Conservation (phyloP, 2,797 vertebrate genomes). For the Eidolon dupreanum region DNA sequence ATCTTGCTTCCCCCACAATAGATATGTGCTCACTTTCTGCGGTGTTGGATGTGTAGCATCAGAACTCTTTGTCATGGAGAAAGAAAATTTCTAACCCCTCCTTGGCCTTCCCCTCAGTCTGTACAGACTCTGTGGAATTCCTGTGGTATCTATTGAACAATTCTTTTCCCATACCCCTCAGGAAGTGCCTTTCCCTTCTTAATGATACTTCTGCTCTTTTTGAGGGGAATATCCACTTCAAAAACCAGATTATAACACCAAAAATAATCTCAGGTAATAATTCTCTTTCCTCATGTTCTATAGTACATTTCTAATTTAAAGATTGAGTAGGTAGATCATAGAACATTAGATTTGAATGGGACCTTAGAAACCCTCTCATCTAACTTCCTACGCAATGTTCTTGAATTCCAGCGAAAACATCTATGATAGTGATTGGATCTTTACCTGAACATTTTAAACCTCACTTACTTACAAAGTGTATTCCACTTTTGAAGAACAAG, state of each 20-base stretch:
- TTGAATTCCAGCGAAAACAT: slow-evolving; percentile 2
- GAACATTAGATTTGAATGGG: not conserved
- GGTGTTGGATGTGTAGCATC: not conserved
- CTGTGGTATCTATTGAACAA: not conserved
- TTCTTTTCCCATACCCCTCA: not conserved
- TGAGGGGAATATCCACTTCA: not conserved
- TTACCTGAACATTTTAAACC: not conserved
- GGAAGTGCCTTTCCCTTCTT: not conserved
- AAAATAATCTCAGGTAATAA: not conserved
- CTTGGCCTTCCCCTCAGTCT: not conserved
- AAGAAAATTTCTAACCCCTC: not conserved
- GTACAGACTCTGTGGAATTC: not conserved
- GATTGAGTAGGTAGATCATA: not conserved
- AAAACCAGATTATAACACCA: not conserved
- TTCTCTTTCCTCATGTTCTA: not conserved
- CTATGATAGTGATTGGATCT: not conserved
- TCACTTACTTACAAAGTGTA: not conserved
- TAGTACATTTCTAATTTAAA: not conserved
- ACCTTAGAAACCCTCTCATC: not conserved
- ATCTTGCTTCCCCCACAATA: not conserved
- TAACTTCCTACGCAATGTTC: not conserved
- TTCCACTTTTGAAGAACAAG: not conserved
- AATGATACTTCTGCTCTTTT: not conserved
- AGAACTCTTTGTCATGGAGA: not conserved
- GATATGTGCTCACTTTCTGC: not conserved